These are phyloP conservation scores for Aspidapion aeneum DNA, from an alignment of 2,888 invertebrate genomes.

Conservation along the genomic window DNA sequence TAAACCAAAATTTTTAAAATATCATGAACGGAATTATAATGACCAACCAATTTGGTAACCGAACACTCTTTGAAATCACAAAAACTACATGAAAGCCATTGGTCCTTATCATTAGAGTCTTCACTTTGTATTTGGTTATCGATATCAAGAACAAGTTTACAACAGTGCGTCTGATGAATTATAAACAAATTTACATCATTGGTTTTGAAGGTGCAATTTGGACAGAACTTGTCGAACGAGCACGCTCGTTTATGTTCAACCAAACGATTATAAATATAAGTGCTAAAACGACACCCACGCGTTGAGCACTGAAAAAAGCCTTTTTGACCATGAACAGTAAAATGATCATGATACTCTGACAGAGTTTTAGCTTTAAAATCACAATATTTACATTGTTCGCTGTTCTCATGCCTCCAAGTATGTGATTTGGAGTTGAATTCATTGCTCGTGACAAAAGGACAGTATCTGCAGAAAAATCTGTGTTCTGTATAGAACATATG, in stretches of 20 bases:
- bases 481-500: neutral
- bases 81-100: neutral
- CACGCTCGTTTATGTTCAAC: neutral
- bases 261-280: neutral
- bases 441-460: neutral
- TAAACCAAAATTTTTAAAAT: neutral
- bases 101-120: no score
- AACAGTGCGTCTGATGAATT: neutral
- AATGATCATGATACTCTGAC: neutral
- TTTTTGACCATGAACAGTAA: neutral
- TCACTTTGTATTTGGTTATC: no score
- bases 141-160: no score
- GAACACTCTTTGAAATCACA: neutral
- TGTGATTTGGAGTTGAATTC: neutral
- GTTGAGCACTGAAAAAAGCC: neutral
- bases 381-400: neutral
- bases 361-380: neutral
- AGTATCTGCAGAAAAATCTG: neutral
- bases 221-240: neutral
- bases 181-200: neutral
- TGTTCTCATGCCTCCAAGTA: neutral
- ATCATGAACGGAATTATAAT: neutral
- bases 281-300: neutral
- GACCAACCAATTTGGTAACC: neutral
- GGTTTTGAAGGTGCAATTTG: neutral